Evolutionary conservation across 2,888 invertebrate species (phyloP).

Genomic region (Beris chalybata): DNA sequence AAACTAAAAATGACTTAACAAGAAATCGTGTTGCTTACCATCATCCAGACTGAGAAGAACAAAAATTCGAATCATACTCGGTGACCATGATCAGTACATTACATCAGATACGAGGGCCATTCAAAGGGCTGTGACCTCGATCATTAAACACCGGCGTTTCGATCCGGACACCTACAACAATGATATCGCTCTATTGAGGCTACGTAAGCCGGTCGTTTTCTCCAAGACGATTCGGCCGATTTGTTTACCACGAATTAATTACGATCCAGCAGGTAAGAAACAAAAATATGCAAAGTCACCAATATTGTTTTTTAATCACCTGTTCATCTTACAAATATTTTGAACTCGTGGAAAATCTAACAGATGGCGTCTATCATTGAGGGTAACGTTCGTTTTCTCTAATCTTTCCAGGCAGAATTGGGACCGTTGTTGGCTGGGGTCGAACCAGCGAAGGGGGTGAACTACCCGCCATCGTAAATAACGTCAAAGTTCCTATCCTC

Average conservation of each 20-base stretch:
- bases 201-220: slow-evolving; percentile 76
- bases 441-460: slow-evolving; percentile 80
- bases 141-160: slow-evolving; percentile 80
- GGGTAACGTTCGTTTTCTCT: neutral
- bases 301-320: no score
- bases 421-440: slow-evolving; percentile 86
- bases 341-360: no score
- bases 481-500: slow-evolving; percentile 82
- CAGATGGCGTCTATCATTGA: neutral
- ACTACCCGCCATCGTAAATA: slow-evolving; percentile 76
- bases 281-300: no score
- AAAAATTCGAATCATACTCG: slow-evolving; percentile 79
- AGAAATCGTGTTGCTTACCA: neutral
- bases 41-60: slow-evolving; percentile 69
- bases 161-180: slow-evolving; percentile 85
- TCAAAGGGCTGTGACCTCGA: slow-evolving; percentile 77
- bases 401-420: slow-evolving; percentile 54
- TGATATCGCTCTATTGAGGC: slow-evolving; percentile 77
- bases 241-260: slow-evolving; percentile 66
- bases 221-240: slow-evolving; percentile 66
- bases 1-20: neutral
- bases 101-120: slow-evolving; percentile 77
- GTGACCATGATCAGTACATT: slow-evolving; percentile 81
- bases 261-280: slow-evolving; percentile 61
- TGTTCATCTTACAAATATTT: no score